Evolutionary conservation across 2,113 vertebrate species (phyloP).

Genomic region (Dolichallabes microphthalmus): DNA sequence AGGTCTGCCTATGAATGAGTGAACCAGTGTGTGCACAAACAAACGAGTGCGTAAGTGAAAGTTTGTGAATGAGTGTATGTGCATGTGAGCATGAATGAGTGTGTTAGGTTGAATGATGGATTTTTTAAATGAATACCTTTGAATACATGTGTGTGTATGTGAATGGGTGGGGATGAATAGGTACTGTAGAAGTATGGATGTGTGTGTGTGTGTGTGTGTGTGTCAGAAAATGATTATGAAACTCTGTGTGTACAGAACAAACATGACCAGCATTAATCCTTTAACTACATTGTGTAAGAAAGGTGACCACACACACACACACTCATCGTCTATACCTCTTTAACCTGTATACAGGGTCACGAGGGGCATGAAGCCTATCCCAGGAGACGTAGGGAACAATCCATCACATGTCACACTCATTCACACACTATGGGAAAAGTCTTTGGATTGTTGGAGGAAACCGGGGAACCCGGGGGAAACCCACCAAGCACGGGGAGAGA

Average conservation of each 20-base stretch:
- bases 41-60: neutral
- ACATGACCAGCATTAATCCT: slow-evolving; percentile 1
- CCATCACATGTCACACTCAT: too few relatives aligned
- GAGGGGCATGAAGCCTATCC: too few relatives aligned
- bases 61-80: neutral
- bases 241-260: neutral
- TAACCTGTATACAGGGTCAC: too few relatives aligned
- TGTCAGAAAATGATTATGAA: neutral
- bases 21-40: neutral
- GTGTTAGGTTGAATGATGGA: neutral
- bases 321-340: too few relatives aligned
- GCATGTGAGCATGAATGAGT: neutral
- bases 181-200: too few relatives aligned
- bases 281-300: neutral
- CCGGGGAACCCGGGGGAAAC: too few relatives aligned
- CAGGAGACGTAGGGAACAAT: too few relatives aligned
- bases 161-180: neutral
- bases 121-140: neutral
- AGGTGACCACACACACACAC: neutral
- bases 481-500: too few relatives aligned
- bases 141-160: neutral
- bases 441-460: too few relatives aligned
- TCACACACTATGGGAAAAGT: too few relatives aligned
- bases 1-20: neutral
- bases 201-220: neutral